A percentile compares a stretch with the other conserved stretches of the same genome.
phyloP scores from a whole-genome alignment of 2,888 invertebrate species.

The Eulithis prunata region DNA sequence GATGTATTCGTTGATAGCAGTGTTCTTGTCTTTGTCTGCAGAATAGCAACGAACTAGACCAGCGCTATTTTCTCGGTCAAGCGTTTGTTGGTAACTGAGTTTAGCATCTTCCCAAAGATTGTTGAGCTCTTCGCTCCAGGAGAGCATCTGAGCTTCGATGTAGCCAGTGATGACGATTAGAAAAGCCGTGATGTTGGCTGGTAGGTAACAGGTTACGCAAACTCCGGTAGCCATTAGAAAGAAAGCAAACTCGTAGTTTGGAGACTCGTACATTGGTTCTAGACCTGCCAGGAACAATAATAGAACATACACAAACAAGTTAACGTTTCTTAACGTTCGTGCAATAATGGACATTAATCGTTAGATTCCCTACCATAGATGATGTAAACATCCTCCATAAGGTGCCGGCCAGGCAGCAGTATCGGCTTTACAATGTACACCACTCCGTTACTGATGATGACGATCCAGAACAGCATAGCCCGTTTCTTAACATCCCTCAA shows the following conservation, averaged over 20 bases:
- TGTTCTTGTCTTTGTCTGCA: slow-evolving; percentile 37
- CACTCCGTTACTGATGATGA: slow-evolving; percentile 55
- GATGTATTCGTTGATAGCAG: slow-evolving; percentile 42
- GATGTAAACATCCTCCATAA: slow-evolving; percentile 55
- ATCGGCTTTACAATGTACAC: slow-evolving; percentile 52
- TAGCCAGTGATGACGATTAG: slow-evolving; percentile 60
- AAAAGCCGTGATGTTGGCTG: slow-evolving; percentile 56
- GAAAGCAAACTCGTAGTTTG: slow-evolving; percentile 60
- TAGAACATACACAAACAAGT: neutral
- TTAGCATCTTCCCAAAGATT: slow-evolving; percentile 58
- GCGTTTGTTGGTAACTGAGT: slow-evolving; percentile 31
- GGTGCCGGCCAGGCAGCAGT: slow-evolving; percentile 58
- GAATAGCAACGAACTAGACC: neutral
- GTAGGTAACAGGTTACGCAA: slow-evolving; percentile 49
- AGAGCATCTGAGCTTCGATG: slow-evolving; percentile 61
- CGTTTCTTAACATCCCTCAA: slow-evolving; percentile 58
- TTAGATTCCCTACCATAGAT: slow-evolving; percentile 48
- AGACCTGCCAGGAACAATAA: slow-evolving; percentile 51
- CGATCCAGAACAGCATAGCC: slow-evolving; percentile 57
- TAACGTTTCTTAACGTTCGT: no score
- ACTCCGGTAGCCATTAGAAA: slow-evolving; percentile 41
- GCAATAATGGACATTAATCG: no score
- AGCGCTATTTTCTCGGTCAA: slow-evolving; percentile 3
- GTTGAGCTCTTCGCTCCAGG: slow-evolving; percentile 58
- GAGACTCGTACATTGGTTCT: slow-evolving; percentile 60